A percentile compares a stretch with the other conserved stretches of the same genome.
Evolutionary conservation across 2,113 vertebrate species (phyloP).

Genomic region (Solea solea): DNA sequence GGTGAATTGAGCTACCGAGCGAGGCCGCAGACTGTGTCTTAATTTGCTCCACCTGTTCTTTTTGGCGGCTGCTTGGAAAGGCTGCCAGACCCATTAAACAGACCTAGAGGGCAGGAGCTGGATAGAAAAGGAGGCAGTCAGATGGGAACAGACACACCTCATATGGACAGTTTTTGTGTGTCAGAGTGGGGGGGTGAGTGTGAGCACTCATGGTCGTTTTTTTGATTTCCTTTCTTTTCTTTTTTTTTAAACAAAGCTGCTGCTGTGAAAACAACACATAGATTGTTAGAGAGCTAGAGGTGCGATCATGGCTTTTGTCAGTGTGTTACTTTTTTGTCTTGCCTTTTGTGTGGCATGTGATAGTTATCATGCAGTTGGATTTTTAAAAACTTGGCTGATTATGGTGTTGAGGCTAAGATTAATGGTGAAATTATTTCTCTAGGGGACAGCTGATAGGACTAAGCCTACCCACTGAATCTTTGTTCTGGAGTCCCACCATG

Average conservation of each 20-base stretch:
- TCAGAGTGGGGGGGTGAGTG: conserved; percentile 15
- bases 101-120: conserved; percentile 80
- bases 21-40: conserved; percentile 78
- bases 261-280: conserved; percentile 33
- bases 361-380: conserved; percentile 40
- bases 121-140: conserved; percentile 70
- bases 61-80: conserved; percentile 74
- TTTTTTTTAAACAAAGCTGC: conserved; percentile 36
- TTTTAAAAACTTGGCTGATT: conserved; percentile 46
- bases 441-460: conserved; percentile 56
- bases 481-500: conserved; percentile 64
- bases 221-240: conserved; percentile 17
- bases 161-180: conserved; percentile 62
- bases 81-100: conserved; percentile 88
- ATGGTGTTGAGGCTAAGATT: conserved; percentile 33
- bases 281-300: conserved; percentile 13
- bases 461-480: conserved; percentile 64
- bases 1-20: conserved; percentile 71
- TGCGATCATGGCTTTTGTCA: conserved; percentile 3
- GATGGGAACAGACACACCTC: conserved; percentile 72
- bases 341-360: conserved; percentile 21
- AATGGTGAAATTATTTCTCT: conserved; percentile 53
- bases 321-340: conserved; percentile 11
- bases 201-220: not conserved
- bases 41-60: conserved; percentile 83